phyloP scores from a whole-genome alignment of 2,888 invertebrate species.

The Troglohyphantes excavatus region DNA sequence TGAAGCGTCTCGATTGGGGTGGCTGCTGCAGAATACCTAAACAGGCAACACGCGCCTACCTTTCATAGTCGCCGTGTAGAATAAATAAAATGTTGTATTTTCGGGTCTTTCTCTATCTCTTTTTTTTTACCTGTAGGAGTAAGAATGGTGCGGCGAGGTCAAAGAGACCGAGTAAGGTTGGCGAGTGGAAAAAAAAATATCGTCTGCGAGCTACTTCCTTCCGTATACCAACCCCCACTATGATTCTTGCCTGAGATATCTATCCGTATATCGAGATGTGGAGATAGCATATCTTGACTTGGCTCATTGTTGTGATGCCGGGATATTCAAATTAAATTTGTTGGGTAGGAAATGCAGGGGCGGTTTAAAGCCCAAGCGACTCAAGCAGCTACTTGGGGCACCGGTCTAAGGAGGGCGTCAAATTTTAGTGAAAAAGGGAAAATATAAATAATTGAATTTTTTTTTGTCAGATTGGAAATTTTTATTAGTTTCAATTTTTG shows the following conservation, averaged over 20 bases:
- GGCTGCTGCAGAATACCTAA: conserved; percentile 1
- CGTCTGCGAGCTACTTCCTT: conserved; percentile 39
- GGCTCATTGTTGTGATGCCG: neutral
- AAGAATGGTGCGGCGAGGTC: conserved; percentile 29
- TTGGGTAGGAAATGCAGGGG: no score
- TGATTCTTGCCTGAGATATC: conserved; percentile 15
- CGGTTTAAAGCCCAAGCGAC: no score
- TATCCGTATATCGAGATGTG: neutral
- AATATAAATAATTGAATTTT: no score
- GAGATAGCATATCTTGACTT: neutral
- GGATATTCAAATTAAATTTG: neutral
- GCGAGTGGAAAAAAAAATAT: neutral
- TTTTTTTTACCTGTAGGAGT: conserved; percentile 25
- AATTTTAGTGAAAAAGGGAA: no score
- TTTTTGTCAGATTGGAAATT: no score
- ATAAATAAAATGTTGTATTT: conserved; percentile 6
- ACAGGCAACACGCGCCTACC: neutral
- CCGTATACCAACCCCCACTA: conserved; percentile 17
- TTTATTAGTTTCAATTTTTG: no score
- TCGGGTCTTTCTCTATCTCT: neutral
- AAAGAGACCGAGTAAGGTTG: conserved; percentile 13
- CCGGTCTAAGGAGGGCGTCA: no score
- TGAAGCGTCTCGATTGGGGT: neutral
- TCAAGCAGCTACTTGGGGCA: no score
- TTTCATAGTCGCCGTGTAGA: neutral